Base-by-base conservation (phyloP, 2,797 vertebrate species). In the Poeciliopsis gracilis region DNA sequence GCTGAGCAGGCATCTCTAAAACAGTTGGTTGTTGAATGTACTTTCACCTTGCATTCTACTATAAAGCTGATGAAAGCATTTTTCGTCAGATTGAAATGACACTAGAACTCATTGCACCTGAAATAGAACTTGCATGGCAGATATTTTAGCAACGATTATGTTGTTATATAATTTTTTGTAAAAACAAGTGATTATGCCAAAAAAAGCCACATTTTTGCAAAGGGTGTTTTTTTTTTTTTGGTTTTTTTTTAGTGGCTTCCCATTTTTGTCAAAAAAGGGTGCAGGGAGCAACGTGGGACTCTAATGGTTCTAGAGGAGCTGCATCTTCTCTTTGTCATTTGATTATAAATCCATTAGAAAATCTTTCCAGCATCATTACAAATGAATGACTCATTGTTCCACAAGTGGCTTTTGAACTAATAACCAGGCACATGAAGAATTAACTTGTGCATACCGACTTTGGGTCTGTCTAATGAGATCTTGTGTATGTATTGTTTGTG, bases 331-430 rank as follows among this genome's bases (percentile, higher is more conserved):
- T 23, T 78, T 43, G 3, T 81, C 77, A 88, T 87, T 83, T 57
- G 47, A 88, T 89, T 90, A 83, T 16, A 80, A 75, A 77, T 80
- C 75, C 55, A 83, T 83, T 75, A 87, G 38, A 13, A 75, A 73
- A 74, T 87, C 69, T 77, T 84, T 82, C 79, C 72, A 70, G 49
- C 75, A 47, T 88, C 78, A 73, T 77, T 75, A 75, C 4, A 5
- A 82, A 89, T 87, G 67, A 89, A 90, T 82, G 83, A 86, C 36
- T 85, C 78, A 82, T 77, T 91, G 82, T 91, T 82, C 82, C 46
- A 10, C 46, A 20, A 69, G 78, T 15, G 3, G 51, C 77, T 82
- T 90, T 81, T 83, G 86, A 91, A 87, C 72, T 73, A 79, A 79
- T 80, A 77, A 79, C 72, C 81, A 59, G 82, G 53, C 33, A 76